Percentiles rank a stretch among this genome's conserved stretches.
Evolutionary conservation across 2,797 vertebrate species (phyloP).

Genomic region (Phylloscopus collybita): DNA sequence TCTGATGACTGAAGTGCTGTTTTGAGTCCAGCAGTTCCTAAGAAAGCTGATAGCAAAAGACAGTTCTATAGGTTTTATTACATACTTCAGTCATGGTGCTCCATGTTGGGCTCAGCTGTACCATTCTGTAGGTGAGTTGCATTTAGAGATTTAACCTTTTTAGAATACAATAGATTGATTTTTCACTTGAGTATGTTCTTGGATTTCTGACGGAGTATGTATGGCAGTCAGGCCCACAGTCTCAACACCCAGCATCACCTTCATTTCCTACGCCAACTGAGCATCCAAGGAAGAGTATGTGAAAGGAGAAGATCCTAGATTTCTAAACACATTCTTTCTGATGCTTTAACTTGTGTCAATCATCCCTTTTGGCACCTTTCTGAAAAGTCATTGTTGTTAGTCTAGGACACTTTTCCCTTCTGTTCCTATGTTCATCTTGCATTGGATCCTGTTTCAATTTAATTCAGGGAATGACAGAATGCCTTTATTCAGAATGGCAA

Average conservation of each 20-base stretch:
- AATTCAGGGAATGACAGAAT: not conserved
- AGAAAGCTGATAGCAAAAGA: not conserved
- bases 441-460: not conserved
- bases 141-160: not conserved
- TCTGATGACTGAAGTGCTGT: not conserved
- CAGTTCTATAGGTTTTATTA: not conserved
- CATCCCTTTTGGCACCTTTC: not conserved
- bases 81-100: not conserved
- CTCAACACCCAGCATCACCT: not conserved
- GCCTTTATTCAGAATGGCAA: not conserved
- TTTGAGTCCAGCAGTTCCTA: not conserved
- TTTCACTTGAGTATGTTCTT: not conserved
- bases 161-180: not conserved
- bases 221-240: not conserved
- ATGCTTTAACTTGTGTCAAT: not conserved
- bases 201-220: not conserved
- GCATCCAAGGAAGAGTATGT: not conserved
- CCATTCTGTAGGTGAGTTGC: not conserved
- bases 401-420: not conserved
- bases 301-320: not conserved
- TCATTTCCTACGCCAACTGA: not conserved
- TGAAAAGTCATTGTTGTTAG: not conserved
- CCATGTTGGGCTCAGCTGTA: not conserved
- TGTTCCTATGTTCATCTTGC: not conserved
- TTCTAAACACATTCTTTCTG: not conserved